These are phyloP conservation scores for Limnephilus rhombicus DNA, from an alignment of 2,888 invertebrate genomes.

Conservation along the genomic window DNA sequence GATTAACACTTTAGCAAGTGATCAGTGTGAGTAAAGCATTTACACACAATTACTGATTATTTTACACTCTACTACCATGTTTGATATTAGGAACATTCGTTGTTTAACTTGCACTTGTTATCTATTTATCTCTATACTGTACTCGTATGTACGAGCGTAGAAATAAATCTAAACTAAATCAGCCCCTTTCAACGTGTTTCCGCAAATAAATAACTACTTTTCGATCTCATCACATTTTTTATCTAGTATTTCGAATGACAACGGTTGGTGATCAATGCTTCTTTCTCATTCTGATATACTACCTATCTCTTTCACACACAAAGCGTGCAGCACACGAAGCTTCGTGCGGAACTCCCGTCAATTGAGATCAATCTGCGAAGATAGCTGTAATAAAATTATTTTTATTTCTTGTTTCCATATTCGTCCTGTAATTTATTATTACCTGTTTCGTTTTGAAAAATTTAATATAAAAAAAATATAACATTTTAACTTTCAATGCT, in stretches of 20 bases:
- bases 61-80: no score
- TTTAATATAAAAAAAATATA: no score
- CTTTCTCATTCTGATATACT: background rate
- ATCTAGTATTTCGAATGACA: background rate
- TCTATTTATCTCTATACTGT: no score
- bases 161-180: no score
- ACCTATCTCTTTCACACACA: background rate
- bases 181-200: background rate
- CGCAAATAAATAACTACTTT: background rate
- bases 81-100: no score
- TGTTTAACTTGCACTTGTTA: no score
- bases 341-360: slow-evolving; percentile 11
- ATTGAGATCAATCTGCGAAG: slow-evolving; percentile 43
- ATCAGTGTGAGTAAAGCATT: no score
- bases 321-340: slow-evolving; percentile 7
- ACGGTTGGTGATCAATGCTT: background rate
- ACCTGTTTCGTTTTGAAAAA: background rate
- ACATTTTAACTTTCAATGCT: background rate
- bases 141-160: no score
- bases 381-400: slow-evolving; percentile 33
- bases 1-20: no score
- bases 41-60: no score
- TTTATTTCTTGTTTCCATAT: background rate
- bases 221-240: background rate
- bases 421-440: background rate